Evolutionary conservation across 2,888 invertebrate genomes (phyloP).

Genomic region (Drosophila nr. medialis): DNA sequence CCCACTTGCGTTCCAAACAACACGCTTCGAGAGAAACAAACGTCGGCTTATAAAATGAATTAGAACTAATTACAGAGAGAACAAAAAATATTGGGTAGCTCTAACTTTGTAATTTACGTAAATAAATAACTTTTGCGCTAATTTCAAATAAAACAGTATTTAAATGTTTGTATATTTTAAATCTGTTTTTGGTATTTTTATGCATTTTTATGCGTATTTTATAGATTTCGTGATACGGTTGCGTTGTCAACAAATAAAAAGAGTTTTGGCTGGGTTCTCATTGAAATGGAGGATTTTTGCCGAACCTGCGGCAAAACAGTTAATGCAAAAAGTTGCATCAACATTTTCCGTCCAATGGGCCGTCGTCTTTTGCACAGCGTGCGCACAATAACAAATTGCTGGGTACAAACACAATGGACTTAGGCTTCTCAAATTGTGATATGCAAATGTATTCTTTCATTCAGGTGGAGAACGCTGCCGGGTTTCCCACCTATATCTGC

Average conservation of each 20-base stretch:
- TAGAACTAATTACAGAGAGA: neutral
- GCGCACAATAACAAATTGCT: constrained; percentile 63
- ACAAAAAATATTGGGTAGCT: neutral
- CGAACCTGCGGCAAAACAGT: constrained; percentile 64
- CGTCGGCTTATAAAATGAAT: neutral
- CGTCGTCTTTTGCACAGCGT: constrained; percentile 43
- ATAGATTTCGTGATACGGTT: neutral
- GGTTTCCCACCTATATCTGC: constrained; percentile 54
- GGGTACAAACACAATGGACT: constrained; percentile 38
- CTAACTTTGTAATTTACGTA: neutral
- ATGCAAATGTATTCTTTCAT: neutral
- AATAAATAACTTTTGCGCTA: neutral
- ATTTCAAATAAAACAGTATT: neutral
- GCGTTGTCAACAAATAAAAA: constrained; percentile 25
- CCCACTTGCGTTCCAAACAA: constrained; percentile 61
- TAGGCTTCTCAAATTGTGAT: neutral
- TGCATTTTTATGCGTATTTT: constrained; percentile 5
- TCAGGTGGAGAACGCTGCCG: constrained; percentile 55
- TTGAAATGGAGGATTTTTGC: constrained; percentile 63
- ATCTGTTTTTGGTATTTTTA: constrained; percentile 7
- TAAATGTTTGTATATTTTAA: neutral
- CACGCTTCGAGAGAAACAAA: constrained; percentile 31
- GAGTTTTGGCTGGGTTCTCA: neutral
- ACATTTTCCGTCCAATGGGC: constrained; percentile 44
- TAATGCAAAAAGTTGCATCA: constrained; percentile 33